A percentile compares a stretch with the other conserved stretches of the same genome.
Evolutionary conservation across 1,140 invertebrate genomes (phyloP).

Genomic region (Drosophila varians): DNA sequence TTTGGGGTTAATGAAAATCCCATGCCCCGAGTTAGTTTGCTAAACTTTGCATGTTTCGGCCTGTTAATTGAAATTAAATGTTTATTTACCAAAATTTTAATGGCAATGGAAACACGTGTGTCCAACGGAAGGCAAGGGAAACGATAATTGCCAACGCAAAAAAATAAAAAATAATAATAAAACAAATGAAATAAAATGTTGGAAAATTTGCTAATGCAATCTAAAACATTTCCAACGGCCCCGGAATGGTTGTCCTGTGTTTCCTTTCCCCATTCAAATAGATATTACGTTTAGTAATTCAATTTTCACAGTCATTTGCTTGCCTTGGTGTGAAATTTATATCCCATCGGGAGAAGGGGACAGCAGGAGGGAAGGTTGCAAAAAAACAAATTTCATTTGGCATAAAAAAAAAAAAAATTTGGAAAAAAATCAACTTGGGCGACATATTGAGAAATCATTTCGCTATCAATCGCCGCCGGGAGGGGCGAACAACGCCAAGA

Average conservation of each 20-base stretch:
- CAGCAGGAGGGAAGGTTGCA: too few species aligned
- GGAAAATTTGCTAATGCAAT: conserved; percentile 6
- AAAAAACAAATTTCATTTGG: conserved; percentile 54
- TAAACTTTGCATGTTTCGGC: not conserved
- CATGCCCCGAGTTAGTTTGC: not conserved
- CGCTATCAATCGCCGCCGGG: conserved; percentile 56
- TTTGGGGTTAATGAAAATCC: conserved; percentile 6
- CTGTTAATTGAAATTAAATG: conserved; percentile 45
- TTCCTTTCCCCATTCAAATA: not conserved
- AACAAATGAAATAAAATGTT: conserved; percentile 16
- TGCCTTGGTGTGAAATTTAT: not conserved
- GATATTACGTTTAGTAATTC: conserved; percentile 45
- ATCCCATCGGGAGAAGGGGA: too few species aligned
- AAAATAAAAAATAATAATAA: conserved; percentile 18
- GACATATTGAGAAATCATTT: conserved; percentile 72
- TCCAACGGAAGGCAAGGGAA: conserved; percentile 1
- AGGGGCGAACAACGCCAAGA: not conserved
- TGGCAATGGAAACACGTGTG: conserved; percentile 31
- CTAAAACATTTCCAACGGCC: conserved; percentile 14
- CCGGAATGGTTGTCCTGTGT: not conserved
- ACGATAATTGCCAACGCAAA: conserved; percentile 24
- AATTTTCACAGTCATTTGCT: conserved; percentile 30
- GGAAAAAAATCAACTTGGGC: conserved; percentile 59
- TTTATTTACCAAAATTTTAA: conserved; percentile 39
- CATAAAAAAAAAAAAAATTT: conserved; percentile 3